These are phyloP conservation scores for Heteronetta atricapilla DNA, from an alignment of 2,113 vertebrate genomes.

Conservation along the genomic window DNA sequence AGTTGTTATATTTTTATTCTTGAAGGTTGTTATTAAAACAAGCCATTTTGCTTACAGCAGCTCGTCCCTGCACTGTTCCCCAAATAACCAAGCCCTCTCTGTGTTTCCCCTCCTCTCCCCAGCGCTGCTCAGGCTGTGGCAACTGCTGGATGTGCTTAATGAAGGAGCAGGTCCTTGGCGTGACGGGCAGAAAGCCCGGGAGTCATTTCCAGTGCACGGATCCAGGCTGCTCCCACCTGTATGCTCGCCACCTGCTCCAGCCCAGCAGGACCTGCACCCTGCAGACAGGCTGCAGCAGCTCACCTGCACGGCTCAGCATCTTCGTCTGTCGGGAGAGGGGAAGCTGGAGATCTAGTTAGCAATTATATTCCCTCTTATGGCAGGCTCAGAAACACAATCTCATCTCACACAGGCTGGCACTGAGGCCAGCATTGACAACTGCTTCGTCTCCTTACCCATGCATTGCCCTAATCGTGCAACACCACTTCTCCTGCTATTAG, in stretches of 20 bases:
- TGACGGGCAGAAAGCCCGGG: neutral
- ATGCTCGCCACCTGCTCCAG: constrained; percentile 16
- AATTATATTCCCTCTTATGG: neutral
- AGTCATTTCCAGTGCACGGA: neutral
- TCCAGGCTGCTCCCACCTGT: neutral
- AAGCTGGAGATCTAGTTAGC: neutral
- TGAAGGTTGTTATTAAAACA: constrained; percentile 77
- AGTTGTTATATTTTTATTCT: constrained; percentile 71
- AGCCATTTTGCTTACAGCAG: constrained; percentile 28
- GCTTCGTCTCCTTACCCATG: neutral
- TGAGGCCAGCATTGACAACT: neutral
- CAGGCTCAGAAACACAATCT: neutral
- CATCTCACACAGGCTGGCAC: neutral
- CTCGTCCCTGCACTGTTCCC: constrained; percentile 21
- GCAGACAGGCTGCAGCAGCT: neutral
- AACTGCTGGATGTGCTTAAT: neutral
- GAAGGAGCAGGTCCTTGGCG: neutral
- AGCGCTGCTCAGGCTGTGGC: accelerated
- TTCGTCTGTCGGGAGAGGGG: neutral
- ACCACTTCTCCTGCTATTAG: neutral
- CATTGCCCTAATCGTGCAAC: neutral
- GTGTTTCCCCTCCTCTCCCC: neutral
- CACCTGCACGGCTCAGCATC: neutral
- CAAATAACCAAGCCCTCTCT: neutral
- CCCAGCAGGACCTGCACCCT: constrained; percentile 6